Evolutionary conservation across 2,888 invertebrate species (phyloP).

Genomic region (Trichopria drosophilae): DNA sequence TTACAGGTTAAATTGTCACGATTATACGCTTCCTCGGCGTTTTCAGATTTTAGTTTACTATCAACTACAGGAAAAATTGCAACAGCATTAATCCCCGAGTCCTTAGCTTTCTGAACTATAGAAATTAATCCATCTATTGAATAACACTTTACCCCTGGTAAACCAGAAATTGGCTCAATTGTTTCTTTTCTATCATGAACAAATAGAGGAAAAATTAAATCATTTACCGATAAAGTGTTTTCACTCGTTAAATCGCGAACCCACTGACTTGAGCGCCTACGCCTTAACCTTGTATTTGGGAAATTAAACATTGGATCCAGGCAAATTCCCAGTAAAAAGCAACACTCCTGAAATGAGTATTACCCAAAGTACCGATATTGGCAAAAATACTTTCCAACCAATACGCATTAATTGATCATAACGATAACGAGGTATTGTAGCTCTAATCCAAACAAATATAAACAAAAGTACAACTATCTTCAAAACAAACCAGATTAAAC

Average conservation of each 20-base stretch:
- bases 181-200: constrained; percentile 21
- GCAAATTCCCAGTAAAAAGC: constrained; percentile 20
- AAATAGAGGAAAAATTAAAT: constrained; percentile 21
- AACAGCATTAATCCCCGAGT: constrained; percentile 21
- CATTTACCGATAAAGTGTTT: constrained; percentile 22
- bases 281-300: constrained; percentile 20
- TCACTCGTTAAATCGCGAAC: constrained; percentile 22
- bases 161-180: constrained; percentile 21
- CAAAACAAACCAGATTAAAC: constrained; percentile 19
- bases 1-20: constrained; percentile 20
- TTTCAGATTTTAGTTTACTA: constrained; percentile 21
- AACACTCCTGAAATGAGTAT: constrained; percentile 20
- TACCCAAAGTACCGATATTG: constrained; percentile 19
- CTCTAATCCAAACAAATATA: constrained; percentile 23
- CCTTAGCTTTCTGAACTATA: constrained; percentile 22
- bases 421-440: constrained; percentile 20
- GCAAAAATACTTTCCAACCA: constrained; percentile 21
- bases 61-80: constrained; percentile 23
- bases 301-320: constrained; percentile 23
- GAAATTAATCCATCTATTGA: constrained; percentile 22
- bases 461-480: constrained; percentile 18
- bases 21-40: constrained; percentile 18
- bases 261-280: constrained; percentile 21
- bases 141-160: constrained; percentile 22
- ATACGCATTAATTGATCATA: constrained; percentile 22